phyloP scores from a whole-genome alignment of 92 coral and sea anemone species.

The Heliopora coerulea region DNA sequence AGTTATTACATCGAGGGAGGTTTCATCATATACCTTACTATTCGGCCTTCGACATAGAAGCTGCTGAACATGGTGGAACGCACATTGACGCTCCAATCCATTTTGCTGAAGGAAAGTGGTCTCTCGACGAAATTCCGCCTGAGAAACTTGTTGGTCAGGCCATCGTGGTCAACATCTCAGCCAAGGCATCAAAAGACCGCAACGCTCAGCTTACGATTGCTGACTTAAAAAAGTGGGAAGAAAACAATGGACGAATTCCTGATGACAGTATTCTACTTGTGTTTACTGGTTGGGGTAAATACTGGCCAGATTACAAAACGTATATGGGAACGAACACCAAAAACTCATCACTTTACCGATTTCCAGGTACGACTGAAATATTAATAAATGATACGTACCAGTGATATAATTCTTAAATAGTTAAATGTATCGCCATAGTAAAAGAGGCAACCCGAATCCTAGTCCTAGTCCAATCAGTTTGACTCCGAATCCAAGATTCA shows the following conservation, averaged over 20 bases:
- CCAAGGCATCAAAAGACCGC: constrained; percentile 28
- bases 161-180: constrained; percentile 31
- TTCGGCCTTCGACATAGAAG: neutral
- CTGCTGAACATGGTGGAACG: constrained; percentile 31
- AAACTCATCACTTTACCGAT: neutral
- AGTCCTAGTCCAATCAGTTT: no score
- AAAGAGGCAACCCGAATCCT: no score
- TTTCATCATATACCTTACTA: neutral
- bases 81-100: constrained; percentile 39
- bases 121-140: constrained; percentile 17
- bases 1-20: neutral
- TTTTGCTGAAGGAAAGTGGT: constrained; percentile 12
- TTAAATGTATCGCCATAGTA: no score
- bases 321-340: constrained; percentile 29
- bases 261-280: constrained; percentile 44
- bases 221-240: constrained; percentile 60
- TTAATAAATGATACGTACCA: no score
- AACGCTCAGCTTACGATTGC: constrained; percentile 25
- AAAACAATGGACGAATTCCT: constrained; percentile 50
- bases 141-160: constrained; percentile 37
- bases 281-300: constrained; percentile 48
- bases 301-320: constrained; percentile 36
- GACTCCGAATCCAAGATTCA: no score
- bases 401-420: no score
- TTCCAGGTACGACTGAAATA: neutral